Evolutionary conservation across 2,888 invertebrate species (phyloP).

Genomic region (Endotricha flammealis): DNA sequence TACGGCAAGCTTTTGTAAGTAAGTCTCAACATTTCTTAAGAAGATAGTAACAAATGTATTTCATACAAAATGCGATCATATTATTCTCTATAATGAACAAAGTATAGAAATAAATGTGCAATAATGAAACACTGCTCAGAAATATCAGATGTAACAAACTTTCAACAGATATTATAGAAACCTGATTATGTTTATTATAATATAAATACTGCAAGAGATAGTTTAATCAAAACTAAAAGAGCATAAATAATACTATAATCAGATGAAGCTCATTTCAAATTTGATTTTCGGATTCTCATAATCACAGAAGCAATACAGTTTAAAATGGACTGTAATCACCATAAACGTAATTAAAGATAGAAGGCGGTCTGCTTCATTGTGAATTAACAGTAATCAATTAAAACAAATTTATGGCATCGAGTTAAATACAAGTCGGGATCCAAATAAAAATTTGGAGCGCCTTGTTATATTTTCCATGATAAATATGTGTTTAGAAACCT

Average conservation of each 20-base stretch:
- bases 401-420: constrained; percentile 56
- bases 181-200: no score
- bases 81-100: background rate
- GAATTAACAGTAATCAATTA: constrained; percentile 66
- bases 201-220: background rate
- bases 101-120: background rate
- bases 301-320: constrained; percentile 32
- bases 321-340: constrained; percentile 45
- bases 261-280: constrained; percentile 1
- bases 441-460: constrained; percentile 43
- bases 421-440: constrained; percentile 40
- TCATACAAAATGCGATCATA: background rate
- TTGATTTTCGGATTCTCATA: constrained; percentile 21
- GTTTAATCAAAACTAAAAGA: background rate
- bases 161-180: background rate
- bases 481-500: constrained; percentile 50
- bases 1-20: constrained; percentile 18
- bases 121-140: background rate
- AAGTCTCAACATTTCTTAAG: constrained; percentile 8
- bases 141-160: constrained; percentile 4
- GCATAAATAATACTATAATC: background rate
- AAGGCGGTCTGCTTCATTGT: constrained; percentile 56
- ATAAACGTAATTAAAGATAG: constrained; percentile 61
- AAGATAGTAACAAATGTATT: constrained; percentile 1
- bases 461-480: constrained; percentile 57